A percentile compares a stretch with the other conserved stretches of the same genome.
phyloP scores from a whole-genome alignment of 2,888 invertebrate species.

The Hipparchia semele region DNA sequence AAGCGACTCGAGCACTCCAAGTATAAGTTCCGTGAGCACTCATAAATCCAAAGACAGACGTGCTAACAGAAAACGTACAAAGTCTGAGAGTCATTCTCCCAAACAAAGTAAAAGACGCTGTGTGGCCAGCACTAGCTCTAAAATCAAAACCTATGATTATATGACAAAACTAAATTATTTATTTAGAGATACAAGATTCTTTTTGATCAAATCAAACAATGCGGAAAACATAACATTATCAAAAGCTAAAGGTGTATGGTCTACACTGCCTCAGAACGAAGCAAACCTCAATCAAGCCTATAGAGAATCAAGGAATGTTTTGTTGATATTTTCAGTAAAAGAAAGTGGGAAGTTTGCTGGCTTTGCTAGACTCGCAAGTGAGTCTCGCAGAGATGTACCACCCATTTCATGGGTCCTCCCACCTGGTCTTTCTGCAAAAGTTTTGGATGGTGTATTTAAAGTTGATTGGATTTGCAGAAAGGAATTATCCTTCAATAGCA shows the following conservation, averaged over 20 bases:
- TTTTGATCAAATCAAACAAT: constrained; percentile 98
- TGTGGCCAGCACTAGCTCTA: constrained; percentile 55
- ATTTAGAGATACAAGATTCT: constrained; percentile 96
- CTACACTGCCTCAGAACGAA: constrained; percentile 98
- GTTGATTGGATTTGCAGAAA: constrained; percentile 98
- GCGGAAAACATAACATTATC: constrained; percentile 97
- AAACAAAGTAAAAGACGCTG: constrained; percentile 68
- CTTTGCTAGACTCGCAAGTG: constrained; percentile 94
- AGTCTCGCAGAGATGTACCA: constrained; percentile 94
- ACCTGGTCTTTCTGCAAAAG: constrained; percentile 95
- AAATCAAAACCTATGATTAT: constrained; percentile 90
- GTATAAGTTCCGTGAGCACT: constrained; percentile 90
- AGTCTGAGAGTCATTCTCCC: constrained; percentile 71
- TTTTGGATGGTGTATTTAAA: constrained; percentile 97
- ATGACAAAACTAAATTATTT: constrained; percentile 96
- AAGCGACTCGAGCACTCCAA: constrained; percentile 87
- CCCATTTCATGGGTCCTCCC: constrained; percentile 97
- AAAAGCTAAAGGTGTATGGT: constrained; percentile 98
- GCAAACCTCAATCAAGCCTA: constrained; percentile 97
- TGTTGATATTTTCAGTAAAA: constrained; percentile 98
- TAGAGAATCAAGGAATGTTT: constrained; percentile 95
- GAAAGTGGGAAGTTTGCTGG: constrained; percentile 98
- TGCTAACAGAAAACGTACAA: constrained; percentile 81
- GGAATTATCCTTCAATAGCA: constrained; percentile 95
- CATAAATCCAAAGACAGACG: constrained; percentile 85